A percentile compares a stretch with the other conserved stretches of the same genome.
These are phyloP conservation scores for Grammomys dolichurus DNA, from an alignment of 2,113 vertebrate species.

Conservation along the genomic window DNA sequence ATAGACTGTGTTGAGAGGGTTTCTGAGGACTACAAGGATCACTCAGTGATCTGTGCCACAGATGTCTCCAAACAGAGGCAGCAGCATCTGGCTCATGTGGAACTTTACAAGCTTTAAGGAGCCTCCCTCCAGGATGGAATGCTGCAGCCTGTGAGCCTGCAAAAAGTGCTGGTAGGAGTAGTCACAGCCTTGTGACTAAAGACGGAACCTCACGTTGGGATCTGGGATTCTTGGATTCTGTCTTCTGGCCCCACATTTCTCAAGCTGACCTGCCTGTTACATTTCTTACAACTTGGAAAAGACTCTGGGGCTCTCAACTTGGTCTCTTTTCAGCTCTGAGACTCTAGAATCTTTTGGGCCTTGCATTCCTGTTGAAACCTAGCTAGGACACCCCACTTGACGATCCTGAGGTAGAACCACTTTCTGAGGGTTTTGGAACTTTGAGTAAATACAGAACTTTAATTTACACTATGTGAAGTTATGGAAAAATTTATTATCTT, in stretches of 20 bases:
- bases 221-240: not conserved
- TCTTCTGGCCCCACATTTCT: not conserved
- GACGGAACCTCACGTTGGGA: too few relatives aligned
- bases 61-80: not conserved
- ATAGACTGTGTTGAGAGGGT: not conserved
- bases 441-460: not conserved
- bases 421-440: not conserved
- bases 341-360: not conserved
- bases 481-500: not conserved
- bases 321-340: not conserved
- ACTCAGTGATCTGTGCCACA: not conserved
- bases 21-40: not conserved
- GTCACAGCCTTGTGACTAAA: not conserved
- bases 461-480: not conserved
- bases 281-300: not conserved
- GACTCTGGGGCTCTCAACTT: not conserved
- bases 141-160: not conserved
- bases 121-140: not conserved
- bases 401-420: not conserved
- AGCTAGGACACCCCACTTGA: not conserved
- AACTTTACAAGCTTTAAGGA: not conserved
- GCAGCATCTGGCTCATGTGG: not conserved
- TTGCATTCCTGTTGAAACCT: not conserved
- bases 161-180: too few relatives aligned
- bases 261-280: not conserved